Percentiles rank a stretch among this genome's conserved stretches.
Conservation (phyloP, 1,140 invertebrate species). For the Brachionus koreanus region DNA sequence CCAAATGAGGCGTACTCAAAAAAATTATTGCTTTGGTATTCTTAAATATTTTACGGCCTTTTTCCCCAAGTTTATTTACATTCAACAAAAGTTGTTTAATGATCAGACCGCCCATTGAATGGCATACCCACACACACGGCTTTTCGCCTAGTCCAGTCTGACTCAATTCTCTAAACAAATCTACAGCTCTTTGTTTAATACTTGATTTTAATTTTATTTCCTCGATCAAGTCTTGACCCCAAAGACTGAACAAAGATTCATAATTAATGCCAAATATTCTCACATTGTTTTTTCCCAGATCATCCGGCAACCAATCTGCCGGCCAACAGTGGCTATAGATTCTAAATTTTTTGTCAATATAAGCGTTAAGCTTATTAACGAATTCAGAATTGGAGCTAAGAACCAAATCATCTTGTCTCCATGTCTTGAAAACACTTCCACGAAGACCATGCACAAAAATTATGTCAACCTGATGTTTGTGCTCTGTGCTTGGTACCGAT, state of each 20-base stretch:
- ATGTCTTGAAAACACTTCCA: constrained; percentile 37
- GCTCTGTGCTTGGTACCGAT: neutral
- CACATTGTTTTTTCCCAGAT: neutral
- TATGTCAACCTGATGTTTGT: neutral
- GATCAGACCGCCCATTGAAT: constrained; percentile 45
- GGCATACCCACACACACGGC: constrained; percentile 36
- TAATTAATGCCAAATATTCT: constrained; percentile 31
- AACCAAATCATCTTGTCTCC: constrained; percentile 28
- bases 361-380: neutral
- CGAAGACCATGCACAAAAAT: constrained; percentile 32
- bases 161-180: constrained; percentile 10
- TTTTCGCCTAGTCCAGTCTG: neutral
- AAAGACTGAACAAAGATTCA: constrained; percentile 29
- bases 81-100: constrained; percentile 22
- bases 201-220: constrained; percentile 1
- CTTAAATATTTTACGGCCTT: neutral
- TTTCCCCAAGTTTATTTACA: neutral
- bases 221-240: constrained; percentile 22
- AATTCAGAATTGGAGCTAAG: neutral
- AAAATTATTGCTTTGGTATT: constrained; percentile 17
- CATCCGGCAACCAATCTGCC: constrained; percentile 2
- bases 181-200: constrained; percentile 31
- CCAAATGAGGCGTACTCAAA: constrained; percentile 22
- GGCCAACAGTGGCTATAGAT: constrained; percentile 14
- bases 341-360: constrained; percentile 28